Percentiles rank a stretch among this genome's conserved stretches.
These are phyloP conservation scores for Loriculus beryllinus DNA, from an alignment of 2,797 vertebrate genomes.

Conservation along the genomic window DNA sequence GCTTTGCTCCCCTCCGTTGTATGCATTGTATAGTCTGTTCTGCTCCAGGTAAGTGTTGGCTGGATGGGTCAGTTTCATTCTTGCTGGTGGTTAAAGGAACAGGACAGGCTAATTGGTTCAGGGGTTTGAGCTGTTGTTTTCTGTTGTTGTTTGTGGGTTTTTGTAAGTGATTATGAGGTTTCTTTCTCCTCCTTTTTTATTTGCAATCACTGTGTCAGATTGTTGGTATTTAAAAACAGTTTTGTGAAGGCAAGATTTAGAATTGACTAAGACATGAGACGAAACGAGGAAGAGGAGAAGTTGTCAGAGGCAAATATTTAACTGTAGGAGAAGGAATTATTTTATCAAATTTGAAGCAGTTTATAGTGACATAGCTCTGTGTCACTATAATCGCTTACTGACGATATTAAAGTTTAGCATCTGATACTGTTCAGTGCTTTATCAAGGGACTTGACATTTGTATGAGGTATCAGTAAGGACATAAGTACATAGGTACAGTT, in stretches of 20 bases:
- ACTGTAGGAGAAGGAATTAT: conserved; percentile 3
- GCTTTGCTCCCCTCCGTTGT: background rate
- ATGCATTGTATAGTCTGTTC: background rate
- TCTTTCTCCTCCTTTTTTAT: background rate
- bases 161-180: background rate
- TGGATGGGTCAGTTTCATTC: background rate
- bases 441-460: conserved; percentile 52
- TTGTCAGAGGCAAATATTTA: background rate
- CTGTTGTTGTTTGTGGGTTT: background rate
- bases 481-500: conserved; percentile 48
- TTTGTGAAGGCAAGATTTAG: background rate
- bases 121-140: background rate
- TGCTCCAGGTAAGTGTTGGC: background rate
- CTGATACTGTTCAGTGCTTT: conserved; percentile 8
- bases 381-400: conserved; percentile 32
- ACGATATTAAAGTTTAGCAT: conserved; percentile 15
- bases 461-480: conserved; percentile 64
- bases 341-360: conserved; percentile 5
- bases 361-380: background rate
- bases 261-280: background rate
- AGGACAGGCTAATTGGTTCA: background rate
- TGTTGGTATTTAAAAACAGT: background rate
- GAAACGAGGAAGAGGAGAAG: background rate
- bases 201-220: background rate
- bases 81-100: background rate